These are phyloP conservation scores for Sebastes cheni DNA, from an alignment of 2,797 vertebrate species.

Conservation along the genomic window DNA sequence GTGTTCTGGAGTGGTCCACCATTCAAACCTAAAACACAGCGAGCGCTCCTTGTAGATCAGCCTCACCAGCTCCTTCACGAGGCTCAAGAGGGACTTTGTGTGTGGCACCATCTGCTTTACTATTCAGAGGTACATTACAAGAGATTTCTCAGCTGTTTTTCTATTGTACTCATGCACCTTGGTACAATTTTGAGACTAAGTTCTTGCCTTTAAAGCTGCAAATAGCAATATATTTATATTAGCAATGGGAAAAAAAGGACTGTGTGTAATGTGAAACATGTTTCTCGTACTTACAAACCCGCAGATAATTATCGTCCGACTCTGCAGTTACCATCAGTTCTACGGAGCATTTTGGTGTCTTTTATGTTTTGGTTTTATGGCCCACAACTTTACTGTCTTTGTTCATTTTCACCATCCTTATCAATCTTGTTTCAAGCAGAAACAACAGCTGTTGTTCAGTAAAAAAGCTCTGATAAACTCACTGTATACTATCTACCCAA, in stretches of 20 bases:
- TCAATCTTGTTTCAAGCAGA: not conserved
- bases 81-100: conserved; percentile 10
- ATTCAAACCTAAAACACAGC: conserved; percentile 12
- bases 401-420: not conserved
- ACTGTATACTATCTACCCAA: not conserved
- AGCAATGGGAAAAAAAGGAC: not conserved
- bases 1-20: not conserved
- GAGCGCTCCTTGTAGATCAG: not conserved
- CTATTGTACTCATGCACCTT: not conserved
- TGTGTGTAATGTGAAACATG: not conserved
- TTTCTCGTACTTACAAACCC: not conserved
- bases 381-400: not conserved
- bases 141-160: not conserved
- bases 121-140: not conserved
- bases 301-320: not conserved
- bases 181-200: not conserved
- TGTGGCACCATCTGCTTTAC: conserved; percentile 26
- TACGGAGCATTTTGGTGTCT: not conserved
- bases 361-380: not conserved
- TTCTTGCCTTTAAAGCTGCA: not conserved
- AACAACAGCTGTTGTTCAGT: not conserved
- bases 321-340: not conserved
- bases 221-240: not conserved
- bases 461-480: not conserved
- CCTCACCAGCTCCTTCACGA: not conserved